Conservation (phyloP, 2,888 invertebrate genomes). For the Pyrochroa serraticornis region DNA sequence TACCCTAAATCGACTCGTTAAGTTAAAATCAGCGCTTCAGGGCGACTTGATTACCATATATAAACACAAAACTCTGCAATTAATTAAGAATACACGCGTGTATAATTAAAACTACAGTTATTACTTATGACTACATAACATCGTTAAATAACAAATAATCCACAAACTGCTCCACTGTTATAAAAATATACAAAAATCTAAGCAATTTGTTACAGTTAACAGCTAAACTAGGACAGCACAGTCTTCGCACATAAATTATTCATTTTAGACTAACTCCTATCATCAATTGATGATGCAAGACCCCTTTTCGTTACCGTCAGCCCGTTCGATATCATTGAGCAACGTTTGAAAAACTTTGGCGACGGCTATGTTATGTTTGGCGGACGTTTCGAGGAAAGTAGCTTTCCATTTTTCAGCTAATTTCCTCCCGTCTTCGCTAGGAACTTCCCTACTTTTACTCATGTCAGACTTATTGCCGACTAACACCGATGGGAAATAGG, state of each 20-base stretch:
- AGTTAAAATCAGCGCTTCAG: too few relatives aligned
- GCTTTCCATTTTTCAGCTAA: constrained; percentile 89
- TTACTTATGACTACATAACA: too few relatives aligned
- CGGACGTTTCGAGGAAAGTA: constrained; percentile 89
- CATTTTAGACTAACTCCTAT: not conserved
- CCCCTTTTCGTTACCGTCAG: constrained; percentile 71
- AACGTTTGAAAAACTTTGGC: constrained; percentile 87
- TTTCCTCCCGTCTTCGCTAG: constrained; percentile 82
- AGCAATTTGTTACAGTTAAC: too few relatives aligned
- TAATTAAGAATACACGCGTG: too few relatives aligned
- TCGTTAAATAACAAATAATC: too few relatives aligned
- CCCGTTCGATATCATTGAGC: constrained; percentile 82
- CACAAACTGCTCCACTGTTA: not conserved
- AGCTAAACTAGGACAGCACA: not conserved
- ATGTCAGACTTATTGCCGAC: constrained; percentile 95
- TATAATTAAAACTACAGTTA: too few relatives aligned
- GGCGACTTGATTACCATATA: too few relatives aligned
- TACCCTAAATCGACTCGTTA: too few relatives aligned
- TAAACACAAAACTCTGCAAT: too few relatives aligned
- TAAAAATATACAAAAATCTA: not conserved
- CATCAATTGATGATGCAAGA: constrained; percentile 26
- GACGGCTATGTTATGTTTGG: constrained; percentile 91
- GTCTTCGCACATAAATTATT: constrained; percentile 7
- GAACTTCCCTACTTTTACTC: constrained; percentile 83
- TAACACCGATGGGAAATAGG: constrained; percentile 59